Evolutionary conservation across 1,140 invertebrate species (phyloP).

Genomic region (Drosophila tsacasi): DNA sequence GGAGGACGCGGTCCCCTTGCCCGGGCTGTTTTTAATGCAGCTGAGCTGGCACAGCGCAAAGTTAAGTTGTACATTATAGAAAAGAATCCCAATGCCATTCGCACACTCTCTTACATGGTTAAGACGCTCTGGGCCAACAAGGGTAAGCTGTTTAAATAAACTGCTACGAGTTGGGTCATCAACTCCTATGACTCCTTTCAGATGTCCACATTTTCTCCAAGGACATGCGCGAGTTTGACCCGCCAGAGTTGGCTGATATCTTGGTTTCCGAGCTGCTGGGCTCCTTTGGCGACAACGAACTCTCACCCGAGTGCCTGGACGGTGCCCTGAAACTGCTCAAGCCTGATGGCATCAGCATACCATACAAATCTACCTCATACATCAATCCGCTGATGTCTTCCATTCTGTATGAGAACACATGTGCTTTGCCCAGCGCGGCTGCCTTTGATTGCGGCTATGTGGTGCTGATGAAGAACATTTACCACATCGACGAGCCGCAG

Average conservation of each 20-base stretch:
- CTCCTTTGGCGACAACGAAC: conserved; percentile 99
- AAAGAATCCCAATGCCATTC: conserved; percentile 98
- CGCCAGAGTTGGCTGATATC: conserved; percentile 96
- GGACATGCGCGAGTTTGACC: conserved; percentile 96
- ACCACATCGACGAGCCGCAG: conserved; percentile 92
- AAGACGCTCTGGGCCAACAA: conserved; percentile 93
- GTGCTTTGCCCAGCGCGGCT: conserved; percentile 50
- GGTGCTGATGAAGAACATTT: conserved; percentile 96
- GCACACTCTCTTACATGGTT: conserved; percentile 93
- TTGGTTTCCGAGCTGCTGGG: conserved; percentile 98
- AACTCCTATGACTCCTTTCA: not conserved
- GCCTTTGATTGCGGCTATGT: conserved; percentile 90
- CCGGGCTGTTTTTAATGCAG: conserved; percentile 92
- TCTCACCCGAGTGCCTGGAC: conserved; percentile 99
- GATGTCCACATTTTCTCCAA: conserved; percentile 90
- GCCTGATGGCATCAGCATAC: conserved; percentile 96
- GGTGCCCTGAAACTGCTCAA: conserved; percentile 96
- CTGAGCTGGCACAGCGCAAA: conserved; percentile 85
- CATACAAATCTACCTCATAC: conserved; percentile 95
- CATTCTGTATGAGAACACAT: conserved; percentile 86
- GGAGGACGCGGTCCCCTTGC: conserved; percentile 98
- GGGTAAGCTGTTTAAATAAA: conserved; percentile 73
- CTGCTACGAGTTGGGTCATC: not conserved
- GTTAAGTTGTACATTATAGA: conserved; percentile 97
- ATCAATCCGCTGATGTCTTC: conserved; percentile 91